Evolutionary conservation across 2,888 invertebrate genomes (phyloP), one percentile per base, ranked within the genome.

Genomic region (Micoletzkya japonica): DNA sequence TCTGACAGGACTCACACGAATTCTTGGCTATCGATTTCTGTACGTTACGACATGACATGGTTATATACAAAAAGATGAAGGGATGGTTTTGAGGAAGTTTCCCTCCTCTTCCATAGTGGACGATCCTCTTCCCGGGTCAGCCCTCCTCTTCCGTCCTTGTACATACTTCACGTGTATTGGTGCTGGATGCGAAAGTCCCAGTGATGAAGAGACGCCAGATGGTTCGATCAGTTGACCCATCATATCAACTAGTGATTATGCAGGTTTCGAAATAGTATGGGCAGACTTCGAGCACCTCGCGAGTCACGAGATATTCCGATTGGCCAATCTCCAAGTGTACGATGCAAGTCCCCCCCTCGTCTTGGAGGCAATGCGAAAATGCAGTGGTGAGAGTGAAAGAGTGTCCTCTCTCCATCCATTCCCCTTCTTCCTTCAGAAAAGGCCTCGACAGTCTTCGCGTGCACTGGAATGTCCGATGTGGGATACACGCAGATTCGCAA

Each of bases 61-160:
- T n/a, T 52, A n/a, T 17, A n/a, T 6, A 26, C n/a, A n/a, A 17
- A 6, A 52, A n/a, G 24, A 6, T n/a, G 6, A 17, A 52, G 7
- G 52, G 6, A 52, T 52, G 24, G 24, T 6, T 20, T 44, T 44
- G 0, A 61, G 61, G 20, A 61, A 61, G n/a, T 61, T 61, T 24
- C 61, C 61, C n/a, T 44, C 61, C 3, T 61, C 61, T n/a, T 61
- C 44, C 4, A 61, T 61, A 20, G n/a, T 61, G n/a, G 49, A 61
- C 32, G 61, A 61, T 32, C 61, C 61, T 61, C 61, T 61, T 20
- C 61, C 61, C 36, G 61, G 61, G 2, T 61, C 61, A 6, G 61
- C 61, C 6, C 61, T 61, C 30, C 61, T 61, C 6, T 61, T 61
- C 20, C 44, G 61, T n/a, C 61, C 61, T 14, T 30, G 61, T 1